phyloP scores from a whole-genome alignment of 2,888 invertebrate species.

The Ametastegia equiseti region DNA sequence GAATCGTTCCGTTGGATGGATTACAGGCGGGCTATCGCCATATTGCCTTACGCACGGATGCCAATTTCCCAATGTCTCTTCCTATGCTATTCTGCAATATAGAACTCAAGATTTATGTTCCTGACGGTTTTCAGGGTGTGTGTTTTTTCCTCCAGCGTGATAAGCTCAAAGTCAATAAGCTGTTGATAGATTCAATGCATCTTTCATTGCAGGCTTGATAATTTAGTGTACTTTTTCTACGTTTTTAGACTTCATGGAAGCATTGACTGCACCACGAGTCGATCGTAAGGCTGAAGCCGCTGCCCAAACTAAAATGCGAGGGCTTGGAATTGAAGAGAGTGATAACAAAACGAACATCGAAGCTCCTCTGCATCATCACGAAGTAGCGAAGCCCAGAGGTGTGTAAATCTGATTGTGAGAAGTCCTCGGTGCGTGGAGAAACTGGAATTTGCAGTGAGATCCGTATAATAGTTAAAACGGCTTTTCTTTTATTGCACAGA shows the following conservation, averaged over 20 bases:
- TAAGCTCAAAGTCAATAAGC: neutral
- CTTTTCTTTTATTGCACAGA: constrained; percentile 60
- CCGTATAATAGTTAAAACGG: constrained; percentile 3
- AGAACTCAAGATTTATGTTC: constrained; percentile 99
- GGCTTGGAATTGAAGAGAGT: constrained; percentile 94
- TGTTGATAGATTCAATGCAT: neutral
- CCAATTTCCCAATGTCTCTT: constrained; percentile 99
- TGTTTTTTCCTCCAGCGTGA: neutral
- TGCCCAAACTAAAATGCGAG: constrained; percentile 91
- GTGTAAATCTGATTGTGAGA: constrained; percentile 25
- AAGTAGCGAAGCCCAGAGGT: constrained; percentile 71
- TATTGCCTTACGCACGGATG: constrained; percentile 97
- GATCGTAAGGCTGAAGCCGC: constrained; percentile 67
- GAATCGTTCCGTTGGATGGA: constrained; percentile 98
- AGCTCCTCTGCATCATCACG: constrained; percentile 65
- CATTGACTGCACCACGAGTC: constrained; percentile 95
- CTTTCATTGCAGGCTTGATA: neutral
- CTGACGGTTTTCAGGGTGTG: constrained; percentile 97
- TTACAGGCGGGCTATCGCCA: constrained; percentile 98
- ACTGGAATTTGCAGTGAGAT: neutral
- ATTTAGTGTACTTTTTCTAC: constrained; percentile 30
- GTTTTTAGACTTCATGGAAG: constrained; percentile 94
- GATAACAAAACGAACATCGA: constrained; percentile 76
- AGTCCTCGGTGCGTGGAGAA: neutral
- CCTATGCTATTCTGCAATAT: constrained; percentile 99